A percentile compares a stretch with the other conserved stretches of the same genome.
Conservation (phyloP, 2,888 invertebrate species). For the Drosophila conformis region DNA sequence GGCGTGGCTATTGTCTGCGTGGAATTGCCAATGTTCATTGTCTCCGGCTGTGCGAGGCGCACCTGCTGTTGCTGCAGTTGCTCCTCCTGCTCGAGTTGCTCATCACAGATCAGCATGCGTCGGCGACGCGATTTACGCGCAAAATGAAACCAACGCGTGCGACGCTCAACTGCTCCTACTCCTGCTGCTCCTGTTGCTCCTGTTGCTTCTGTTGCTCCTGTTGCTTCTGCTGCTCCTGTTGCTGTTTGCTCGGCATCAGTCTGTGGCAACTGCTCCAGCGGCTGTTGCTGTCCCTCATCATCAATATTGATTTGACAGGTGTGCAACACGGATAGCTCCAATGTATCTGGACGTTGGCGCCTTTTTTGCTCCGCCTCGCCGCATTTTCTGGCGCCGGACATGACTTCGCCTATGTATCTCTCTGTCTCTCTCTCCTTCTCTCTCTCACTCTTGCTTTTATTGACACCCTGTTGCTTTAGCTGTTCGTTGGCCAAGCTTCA, state of each 20-base stretch:
- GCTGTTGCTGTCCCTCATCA: neutral
- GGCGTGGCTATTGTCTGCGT: constrained; percentile 70
- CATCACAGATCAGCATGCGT: constrained; percentile 37
- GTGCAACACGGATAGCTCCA: constrained; percentile 86
- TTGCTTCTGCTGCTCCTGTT: constrained; percentile 11
- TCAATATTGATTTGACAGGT: constrained; percentile 68
- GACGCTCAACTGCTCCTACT: constrained; percentile 19
- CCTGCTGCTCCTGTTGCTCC: neutral
- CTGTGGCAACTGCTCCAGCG: neutral
- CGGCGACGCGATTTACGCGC: constrained; percentile 55
- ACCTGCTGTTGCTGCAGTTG: constrained; percentile 30
- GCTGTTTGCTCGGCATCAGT: neutral
- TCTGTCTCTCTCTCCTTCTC: neutral
- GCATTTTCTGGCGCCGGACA: constrained; percentile 68
- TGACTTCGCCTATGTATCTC: constrained; percentile 47
- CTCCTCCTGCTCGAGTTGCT: constrained; percentile 25
- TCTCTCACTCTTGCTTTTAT: neutral
- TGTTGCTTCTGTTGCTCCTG: constrained; percentile 10
- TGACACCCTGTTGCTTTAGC: neutral
- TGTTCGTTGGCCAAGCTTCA: constrained; percentile 8
- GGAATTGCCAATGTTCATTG: constrained; percentile 72
- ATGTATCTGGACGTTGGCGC: constrained; percentile 80
- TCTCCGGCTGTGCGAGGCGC: constrained; percentile 73
- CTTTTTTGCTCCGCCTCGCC: constrained; percentile 25
- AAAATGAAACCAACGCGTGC: constrained; percentile 68